phyloP scores from a whole-genome alignment of 2,113 vertebrate genomes.

The Phrynocephalus versicolor region DNA sequence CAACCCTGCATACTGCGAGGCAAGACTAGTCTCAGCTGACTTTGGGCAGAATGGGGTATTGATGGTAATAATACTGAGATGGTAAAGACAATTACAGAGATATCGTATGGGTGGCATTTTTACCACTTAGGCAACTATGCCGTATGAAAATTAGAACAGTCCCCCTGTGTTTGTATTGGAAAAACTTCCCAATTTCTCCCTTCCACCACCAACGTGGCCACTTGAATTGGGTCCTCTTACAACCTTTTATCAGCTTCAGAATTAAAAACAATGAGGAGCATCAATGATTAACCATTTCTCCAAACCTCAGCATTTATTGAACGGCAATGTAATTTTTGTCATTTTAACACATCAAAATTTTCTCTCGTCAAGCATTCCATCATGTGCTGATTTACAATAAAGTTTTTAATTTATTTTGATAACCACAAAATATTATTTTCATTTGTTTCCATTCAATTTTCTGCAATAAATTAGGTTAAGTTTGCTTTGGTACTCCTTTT shows the following conservation, averaged over 20 bases:
- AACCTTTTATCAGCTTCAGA: background rate
- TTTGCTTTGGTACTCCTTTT: no score
- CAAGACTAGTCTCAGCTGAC: background rate
- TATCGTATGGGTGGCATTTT: fast-evolving
- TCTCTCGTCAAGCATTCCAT: background rate
- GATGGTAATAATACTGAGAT: background rate
- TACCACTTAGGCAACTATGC: background rate
- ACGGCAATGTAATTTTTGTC: background rate
- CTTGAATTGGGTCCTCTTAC: background rate
- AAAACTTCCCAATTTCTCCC: no score
- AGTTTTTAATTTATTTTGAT: background rate
- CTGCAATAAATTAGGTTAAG: no score
- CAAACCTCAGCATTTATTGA: background rate
- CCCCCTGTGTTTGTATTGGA: no score
- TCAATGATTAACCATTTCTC: background rate
- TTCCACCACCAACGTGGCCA: no score
- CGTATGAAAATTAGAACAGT: background rate
- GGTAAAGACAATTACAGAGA: background rate
- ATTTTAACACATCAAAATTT: background rate
- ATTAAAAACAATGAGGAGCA: background rate
- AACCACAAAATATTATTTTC: background rate
- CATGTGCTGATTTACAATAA: background rate
- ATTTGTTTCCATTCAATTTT: background rate
- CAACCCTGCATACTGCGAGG: background rate
- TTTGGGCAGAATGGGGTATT: background rate